Evolutionary conservation across 1,140 invertebrate genomes (phyloP).

Genomic region (Ridgeia piscesae): DNA sequence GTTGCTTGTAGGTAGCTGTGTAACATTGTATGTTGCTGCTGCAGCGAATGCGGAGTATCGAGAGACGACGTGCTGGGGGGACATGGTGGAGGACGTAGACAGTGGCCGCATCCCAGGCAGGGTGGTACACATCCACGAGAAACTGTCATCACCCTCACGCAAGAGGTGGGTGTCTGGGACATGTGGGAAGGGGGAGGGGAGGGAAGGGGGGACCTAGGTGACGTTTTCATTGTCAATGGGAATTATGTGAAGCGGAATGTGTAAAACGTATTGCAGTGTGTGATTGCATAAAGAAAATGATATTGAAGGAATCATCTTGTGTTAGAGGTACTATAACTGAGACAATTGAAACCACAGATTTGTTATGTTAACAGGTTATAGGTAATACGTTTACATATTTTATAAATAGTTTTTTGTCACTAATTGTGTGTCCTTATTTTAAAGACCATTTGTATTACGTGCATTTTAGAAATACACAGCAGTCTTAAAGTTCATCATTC

Average conservation of each 20-base stretch:
- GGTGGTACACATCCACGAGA: conserved; percentile 87
- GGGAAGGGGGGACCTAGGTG: too few relatives aligned
- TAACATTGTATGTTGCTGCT: neutral
- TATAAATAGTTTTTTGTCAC: too few relatives aligned
- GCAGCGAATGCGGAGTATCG: conserved; percentile 33
- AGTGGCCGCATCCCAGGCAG: conserved; percentile 76
- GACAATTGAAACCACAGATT: too few relatives aligned
- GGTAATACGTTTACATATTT: too few relatives aligned
- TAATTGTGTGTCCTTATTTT: neutral
- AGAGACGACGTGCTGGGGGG: conserved; percentile 46
- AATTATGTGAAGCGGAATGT: neutral
- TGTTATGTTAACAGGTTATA: too few relatives aligned
- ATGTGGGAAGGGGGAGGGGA: neutral
- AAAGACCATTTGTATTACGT: neutral
- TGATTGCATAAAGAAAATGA: neutral
- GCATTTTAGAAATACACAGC: too few relatives aligned
- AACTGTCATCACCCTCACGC: conserved; percentile 85
- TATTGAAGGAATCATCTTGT: neutral
- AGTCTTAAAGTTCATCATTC: too few relatives aligned
- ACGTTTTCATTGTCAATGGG: too few relatives aligned
- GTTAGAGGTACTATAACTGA: too few relatives aligned
- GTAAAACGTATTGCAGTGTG: neutral
- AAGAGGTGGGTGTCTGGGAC: conserved; percentile 63
- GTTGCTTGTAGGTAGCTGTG: too few relatives aligned
- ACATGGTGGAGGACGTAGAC: conserved; percentile 68